Evolutionary conservation across 2,797 vertebrate species (phyloP).

Genomic region (Oreochromis grahami): DNA sequence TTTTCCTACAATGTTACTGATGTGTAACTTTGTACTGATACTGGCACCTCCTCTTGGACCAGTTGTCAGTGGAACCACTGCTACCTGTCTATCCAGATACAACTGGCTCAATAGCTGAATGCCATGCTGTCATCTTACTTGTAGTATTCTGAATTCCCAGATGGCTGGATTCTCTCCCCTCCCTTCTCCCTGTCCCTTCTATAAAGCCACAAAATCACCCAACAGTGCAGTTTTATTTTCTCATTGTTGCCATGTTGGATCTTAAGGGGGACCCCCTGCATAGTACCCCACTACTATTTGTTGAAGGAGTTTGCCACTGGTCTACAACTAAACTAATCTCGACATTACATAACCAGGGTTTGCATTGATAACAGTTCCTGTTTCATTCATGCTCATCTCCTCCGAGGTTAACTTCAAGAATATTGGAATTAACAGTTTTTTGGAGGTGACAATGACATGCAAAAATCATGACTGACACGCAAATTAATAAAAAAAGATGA

Average conservation of each 20-base stretch:
- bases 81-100: background rate
- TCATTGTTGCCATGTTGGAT: conserved; percentile 1
- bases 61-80: background rate
- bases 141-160: background rate
- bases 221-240: background rate
- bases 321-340: background rate
- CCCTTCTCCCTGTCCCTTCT: background rate
- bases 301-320: background rate
- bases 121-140: background rate
- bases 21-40: background rate
- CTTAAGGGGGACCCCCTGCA: background rate
- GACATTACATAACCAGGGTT: background rate
- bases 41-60: background rate
- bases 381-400: background rate
- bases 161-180: background rate
- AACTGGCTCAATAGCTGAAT: background rate
- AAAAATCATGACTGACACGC: background rate
- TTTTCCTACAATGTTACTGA: background rate
- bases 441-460: background rate
- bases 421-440: background rate
- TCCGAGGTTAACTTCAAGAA: background rate
- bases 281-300: too few relatives aligned
- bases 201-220: background rate
- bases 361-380: background rate
- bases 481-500: background rate